Base-by-base conservation (phyloP, 2,888 invertebrate species). In the Oxycera nigricornis region DNA sequence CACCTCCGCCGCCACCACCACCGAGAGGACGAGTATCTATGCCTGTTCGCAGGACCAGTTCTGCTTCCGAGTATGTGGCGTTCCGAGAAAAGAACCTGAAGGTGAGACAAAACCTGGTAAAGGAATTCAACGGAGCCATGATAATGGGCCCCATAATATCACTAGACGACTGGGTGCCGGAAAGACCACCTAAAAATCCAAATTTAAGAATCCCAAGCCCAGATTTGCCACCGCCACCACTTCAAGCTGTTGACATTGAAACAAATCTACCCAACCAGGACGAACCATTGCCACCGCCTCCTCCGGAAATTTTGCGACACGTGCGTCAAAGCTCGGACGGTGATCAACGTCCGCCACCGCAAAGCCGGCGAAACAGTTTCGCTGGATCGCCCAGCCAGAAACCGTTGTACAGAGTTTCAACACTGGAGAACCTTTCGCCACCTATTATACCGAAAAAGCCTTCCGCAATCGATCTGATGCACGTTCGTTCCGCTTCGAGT, bases 161-260 rank as follows among this genome's bases (percentile, higher is more conserved):
- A 0, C 85, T 90, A 14, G 90, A 90, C 78, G 90, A 90, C 78
- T 91, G 90, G 89, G 90, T 91, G 0, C 91, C 92, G 0, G 92
- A 92, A 79, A 85, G 92, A 77, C 93, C 93, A 11, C 93, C 93
- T 2, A 93, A 93, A 83, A 92, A 92, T 83, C 91, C 92, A 1
- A 85, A 91, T 75, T 82, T 90, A 78, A 86, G 88, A 72, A 83
- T 86, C 55, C 86, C 86, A 9, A 85, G 86, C 73, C 86, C 86
- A 0, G 86, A 86, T 75, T 72, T 86, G 76, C 86, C 86, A 22
- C 83, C 84, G 26, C 86, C 85, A n/a, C 82, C 83, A 22, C 74
- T 79, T 0, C 76, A 79, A 1, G 81, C 81, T 46, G 78, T 81
- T 61, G 83, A 84, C 41, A 80, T 79, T 17, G 81, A 79, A 50